phyloP scores from a whole-genome alignment of 1,140 invertebrate species.

The Drosophila ambigua region DNA sequence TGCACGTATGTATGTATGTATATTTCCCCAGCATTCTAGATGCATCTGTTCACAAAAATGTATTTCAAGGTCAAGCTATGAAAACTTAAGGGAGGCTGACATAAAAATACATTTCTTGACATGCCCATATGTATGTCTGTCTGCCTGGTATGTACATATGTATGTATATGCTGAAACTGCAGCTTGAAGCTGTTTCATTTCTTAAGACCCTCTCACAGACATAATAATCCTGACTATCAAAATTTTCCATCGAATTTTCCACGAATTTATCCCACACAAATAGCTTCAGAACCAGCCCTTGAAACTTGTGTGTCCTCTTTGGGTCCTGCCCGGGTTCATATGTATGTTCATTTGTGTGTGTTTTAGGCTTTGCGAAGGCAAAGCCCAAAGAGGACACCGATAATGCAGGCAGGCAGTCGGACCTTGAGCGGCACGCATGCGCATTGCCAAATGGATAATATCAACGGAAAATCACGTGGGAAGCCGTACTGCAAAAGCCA shows the following conservation, averaged over 20 bases:
- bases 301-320: conserved; percentile 52
- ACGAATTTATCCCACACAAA: conserved; percentile 55
- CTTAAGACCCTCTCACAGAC: conserved; percentile 8
- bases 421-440: conserved; percentile 11
- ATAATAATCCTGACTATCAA: conserved; percentile 25
- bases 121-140: neutral
- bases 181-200: conserved; percentile 22
- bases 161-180: conserved; percentile 4
- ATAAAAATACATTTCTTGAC: too few relatives aligned
- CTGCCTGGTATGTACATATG: neutral
- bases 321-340: too few relatives aligned
- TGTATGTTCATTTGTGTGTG: conserved; percentile 8
- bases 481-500: conserved; percentile 65
- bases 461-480: conserved; percentile 67
- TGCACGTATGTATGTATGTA: too few relatives aligned
- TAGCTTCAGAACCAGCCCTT: conserved; percentile 56
- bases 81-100: conserved; percentile 45
- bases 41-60: conserved; percentile 56
- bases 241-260: conserved; percentile 40
- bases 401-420: conserved; percentile 41
- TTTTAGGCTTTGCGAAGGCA: conserved; percentile 69
- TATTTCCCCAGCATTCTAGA: conserved; percentile 18
- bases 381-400: conserved; percentile 69
- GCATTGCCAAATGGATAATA: conserved; percentile 49
- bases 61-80: conserved; percentile 62